phyloP scores from a whole-genome alignment of 2,888 invertebrate genomes.

The Druceiella hillmani region DNA sequence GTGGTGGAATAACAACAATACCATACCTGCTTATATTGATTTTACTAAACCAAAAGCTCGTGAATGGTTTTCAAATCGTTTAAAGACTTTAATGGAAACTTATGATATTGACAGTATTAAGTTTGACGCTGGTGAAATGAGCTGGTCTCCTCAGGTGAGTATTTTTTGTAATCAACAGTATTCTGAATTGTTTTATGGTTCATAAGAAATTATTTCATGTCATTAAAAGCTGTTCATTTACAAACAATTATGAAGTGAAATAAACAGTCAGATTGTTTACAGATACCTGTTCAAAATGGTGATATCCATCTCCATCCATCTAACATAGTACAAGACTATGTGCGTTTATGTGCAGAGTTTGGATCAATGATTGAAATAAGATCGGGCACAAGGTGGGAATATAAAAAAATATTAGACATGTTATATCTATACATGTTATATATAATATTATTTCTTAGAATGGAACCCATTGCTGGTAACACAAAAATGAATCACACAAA shows the following conservation, averaged over 20 bases:
- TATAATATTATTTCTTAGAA: too few relatives aligned
- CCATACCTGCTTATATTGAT: constrained; percentile 59
- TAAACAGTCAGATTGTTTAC: constrained; percentile 10
- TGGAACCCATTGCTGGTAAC: too few relatives aligned
- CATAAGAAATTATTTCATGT: background rate
- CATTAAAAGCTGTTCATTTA: too few relatives aligned
- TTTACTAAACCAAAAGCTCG: constrained; percentile 65
- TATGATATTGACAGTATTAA: constrained; percentile 71
- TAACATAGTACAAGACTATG: constrained; percentile 50
- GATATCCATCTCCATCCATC: constrained; percentile 52
- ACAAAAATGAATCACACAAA: too few relatives aligned
- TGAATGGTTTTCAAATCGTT: constrained; percentile 52
- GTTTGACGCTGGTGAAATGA: constrained; percentile 76
- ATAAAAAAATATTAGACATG: too few relatives aligned
- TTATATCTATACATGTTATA: too few relatives aligned
- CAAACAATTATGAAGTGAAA: too few relatives aligned
- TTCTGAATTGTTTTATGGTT: background rate
- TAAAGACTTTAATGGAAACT: constrained; percentile 49
- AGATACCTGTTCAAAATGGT: constrained; percentile 53
- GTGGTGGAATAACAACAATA: constrained; percentile 54
- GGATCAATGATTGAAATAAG: constrained; percentile 65
- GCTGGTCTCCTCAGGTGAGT: constrained; percentile 58
- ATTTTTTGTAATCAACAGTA: background rate
- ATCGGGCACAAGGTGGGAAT: constrained; percentile 54
- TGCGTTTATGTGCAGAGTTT: constrained; percentile 52